A percentile compares a stretch with the other conserved stretches of the same genome.
phyloP scores from a whole-genome alignment of 2,113 vertebrate genomes.

The Rattus norvegicus region GRCr8 NC_086021.1:98022501-98023000 shows the following conservation, averaged over 20 bases:
- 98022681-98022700: neutral
- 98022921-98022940: neutral
- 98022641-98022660: neutral
- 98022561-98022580: neutral
- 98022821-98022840: neutral
- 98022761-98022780: neutral
- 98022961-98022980: neutral
- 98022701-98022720: neutral
- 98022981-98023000: neutral
- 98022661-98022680: neutral
- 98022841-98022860: neutral
- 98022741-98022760: neutral
- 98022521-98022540: neutral
- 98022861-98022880: neutral
- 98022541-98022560: slow-evolving; percentile 12
- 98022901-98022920: neutral
- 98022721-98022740: neutral
- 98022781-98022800: neutral
- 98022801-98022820: neutral
- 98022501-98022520: neutral
- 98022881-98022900: neutral
- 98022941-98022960: neutral
- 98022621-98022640: neutral
- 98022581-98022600: neutral
- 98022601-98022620: too few species aligned